Conservation (phyloP, 2,113 vertebrate species). For the Sula dactylatra region DNA sequence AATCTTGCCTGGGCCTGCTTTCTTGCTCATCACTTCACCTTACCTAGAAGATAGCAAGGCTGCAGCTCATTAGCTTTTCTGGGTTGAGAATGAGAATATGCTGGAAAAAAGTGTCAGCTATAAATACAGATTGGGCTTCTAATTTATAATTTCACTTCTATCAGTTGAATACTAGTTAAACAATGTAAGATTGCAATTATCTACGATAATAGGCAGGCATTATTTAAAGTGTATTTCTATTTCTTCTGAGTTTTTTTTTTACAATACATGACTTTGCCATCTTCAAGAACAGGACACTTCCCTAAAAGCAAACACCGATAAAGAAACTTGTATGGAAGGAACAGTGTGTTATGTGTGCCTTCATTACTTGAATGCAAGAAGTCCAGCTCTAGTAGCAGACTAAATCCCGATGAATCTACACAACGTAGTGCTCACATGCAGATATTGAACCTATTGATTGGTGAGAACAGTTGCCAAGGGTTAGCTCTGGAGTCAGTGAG, state of each 20-base stretch:
- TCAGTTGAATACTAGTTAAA: neutral
- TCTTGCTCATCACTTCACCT: neutral
- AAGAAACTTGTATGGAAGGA: neutral
- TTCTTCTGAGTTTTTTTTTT: neutral
- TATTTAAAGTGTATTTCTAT: neutral
- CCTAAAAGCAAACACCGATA: neutral
- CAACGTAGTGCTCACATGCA: accelerated
- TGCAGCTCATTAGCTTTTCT: neutral
- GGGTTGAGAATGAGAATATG: neutral
- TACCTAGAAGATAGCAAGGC: neutral
- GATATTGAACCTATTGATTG: neutral
- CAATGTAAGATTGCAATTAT: neutral
- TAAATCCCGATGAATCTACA: neutral
- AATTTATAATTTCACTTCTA: neutral
- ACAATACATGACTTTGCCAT: neutral
- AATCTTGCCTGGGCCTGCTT: neutral
- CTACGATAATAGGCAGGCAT: neutral
- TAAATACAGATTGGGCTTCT: neutral
- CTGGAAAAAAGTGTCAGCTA: neutral
- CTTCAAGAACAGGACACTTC: neutral
- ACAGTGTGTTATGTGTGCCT: neutral
- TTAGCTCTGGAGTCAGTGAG: neutral
- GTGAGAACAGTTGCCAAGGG: neutral
- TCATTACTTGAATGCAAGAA: neutral
- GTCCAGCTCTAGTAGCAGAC: neutral